Evolutionary conservation across 2,888 invertebrate genomes (phyloP), one percentile per base, ranked within the genome.

Genomic region (Balanococcus diminutus): DNA sequence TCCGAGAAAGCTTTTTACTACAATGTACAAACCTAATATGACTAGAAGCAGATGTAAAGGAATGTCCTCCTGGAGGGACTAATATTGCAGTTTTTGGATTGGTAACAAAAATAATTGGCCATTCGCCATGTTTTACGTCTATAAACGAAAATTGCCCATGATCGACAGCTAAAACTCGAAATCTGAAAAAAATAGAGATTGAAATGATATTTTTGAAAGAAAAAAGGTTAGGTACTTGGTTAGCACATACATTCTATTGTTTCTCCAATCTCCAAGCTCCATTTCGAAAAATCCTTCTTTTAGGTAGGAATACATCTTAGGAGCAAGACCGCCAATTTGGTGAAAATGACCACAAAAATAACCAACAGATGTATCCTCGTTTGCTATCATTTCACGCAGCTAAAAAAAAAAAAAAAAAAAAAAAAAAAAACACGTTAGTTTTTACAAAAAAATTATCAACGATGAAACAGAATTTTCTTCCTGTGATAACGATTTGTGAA

Each of bases 281-380:
- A 97, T 91, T 90, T 98, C 98, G 87, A 97, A 91, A 89, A 93
- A 95, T 3, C 97, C 97, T 87, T 92, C 92, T 88, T 93, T 93
- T 89, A 97, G 97, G 88, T 94, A 91, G 0, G 96, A 95, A 89
- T 97, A 96, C 97, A 98, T 96, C 88, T 93, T 91, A 6, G 94
- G 94, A 0, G 96, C 93, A 5, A 94, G 88, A 5, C 95, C 96
- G 61, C 93, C 95, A 89, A 97, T 91, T 1, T 94, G 94, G 90
- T 98, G 98, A 88, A 96, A 92, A 91, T 98, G 98, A 0, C 98
- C 98, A 90, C 96, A 96, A 25, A 97, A 90, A 90, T 96, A 97
- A 0, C 92, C 96, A 88, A 94, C 91, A 82, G 94, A 93, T 85
- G 91, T 92, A 75, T 90, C 90, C 87, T 92, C 91, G 87, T 91